Evolutionary conservation across 2,113 vertebrate genomes (phyloP).

Genomic region (Rhizomys pruinosus): DNA sequence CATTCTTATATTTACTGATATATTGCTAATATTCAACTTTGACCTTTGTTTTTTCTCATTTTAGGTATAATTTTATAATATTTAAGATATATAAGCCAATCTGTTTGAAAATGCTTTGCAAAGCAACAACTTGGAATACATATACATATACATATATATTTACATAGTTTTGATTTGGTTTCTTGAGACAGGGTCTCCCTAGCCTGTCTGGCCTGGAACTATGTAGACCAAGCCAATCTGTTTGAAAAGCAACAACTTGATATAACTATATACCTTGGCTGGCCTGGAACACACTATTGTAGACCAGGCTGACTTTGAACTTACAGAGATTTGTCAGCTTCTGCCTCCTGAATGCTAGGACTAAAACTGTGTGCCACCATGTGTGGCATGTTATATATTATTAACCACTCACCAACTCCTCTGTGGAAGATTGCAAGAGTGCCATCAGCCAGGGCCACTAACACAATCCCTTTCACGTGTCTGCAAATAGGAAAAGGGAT

Average conservation of each 20-base stretch:
- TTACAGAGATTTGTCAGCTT: no score
- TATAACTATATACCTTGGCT: no score
- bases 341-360: no score
- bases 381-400: not conserved
- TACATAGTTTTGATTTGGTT: no score
- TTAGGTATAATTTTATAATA: slow-evolving; percentile 4
- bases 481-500: slow-evolving; percentile 83
- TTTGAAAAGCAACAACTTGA: no score
- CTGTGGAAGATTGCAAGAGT: slow-evolving; percentile 97
- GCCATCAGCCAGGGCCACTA: slow-evolving; percentile 96
- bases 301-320: no score
- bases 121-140: not conserved
- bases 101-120: slow-evolving; percentile 39
- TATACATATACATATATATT: no score
- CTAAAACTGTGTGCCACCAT: no score
- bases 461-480: slow-evolving; percentile 97
- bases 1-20: not conserved
- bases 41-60: slow-evolving; percentile 34
- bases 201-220: no score
- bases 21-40: not conserved
- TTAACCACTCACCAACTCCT: slow-evolving; percentile 89
- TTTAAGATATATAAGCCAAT: slow-evolving; percentile 26
- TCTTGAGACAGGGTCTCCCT: no score
- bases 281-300: no score
- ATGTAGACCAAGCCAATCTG: no score